Conservation (phyloP, 2,113 vertebrate species). For the Zosterops hypoxanthus region DNA sequence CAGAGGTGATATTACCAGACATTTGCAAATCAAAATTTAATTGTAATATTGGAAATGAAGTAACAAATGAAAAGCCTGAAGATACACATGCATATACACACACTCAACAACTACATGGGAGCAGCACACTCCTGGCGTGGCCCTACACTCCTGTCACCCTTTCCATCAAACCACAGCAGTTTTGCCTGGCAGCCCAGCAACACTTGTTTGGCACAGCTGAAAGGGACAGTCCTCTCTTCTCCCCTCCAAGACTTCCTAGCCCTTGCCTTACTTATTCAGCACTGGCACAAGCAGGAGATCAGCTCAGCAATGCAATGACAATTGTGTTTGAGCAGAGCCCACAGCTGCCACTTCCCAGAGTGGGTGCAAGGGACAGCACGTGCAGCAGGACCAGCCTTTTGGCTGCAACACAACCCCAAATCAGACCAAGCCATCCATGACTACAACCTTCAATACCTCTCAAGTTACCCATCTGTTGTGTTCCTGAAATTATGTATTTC, state of each 20-base stretch:
- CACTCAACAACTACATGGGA: background rate
- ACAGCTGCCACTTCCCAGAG: background rate
- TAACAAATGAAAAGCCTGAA: background rate
- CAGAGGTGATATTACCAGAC: background rate
- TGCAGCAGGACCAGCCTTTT: background rate
- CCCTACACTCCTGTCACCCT: background rate
- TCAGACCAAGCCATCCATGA: background rate
- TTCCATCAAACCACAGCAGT: background rate
- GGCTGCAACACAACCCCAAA: background rate
- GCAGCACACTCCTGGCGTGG: background rate
- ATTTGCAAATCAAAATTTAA: background rate
- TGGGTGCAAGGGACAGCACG: accelerated
- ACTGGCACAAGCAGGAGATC: background rate
- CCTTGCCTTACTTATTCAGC: background rate
- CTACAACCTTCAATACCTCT: background rate
- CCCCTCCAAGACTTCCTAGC: background rate
- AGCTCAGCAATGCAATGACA: background rate
- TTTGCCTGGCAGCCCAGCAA: background rate
- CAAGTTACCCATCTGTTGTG: background rate
- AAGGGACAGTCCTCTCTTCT: background rate
- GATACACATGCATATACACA: background rate
- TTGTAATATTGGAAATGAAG: background rate
- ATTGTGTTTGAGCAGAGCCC: background rate
- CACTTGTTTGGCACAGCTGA: background rate
- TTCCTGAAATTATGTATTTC: background rate